Base-by-base conservation (phyloP, 2,113 vertebrate species). In the Cyrtonyx montezumae region DNA sequence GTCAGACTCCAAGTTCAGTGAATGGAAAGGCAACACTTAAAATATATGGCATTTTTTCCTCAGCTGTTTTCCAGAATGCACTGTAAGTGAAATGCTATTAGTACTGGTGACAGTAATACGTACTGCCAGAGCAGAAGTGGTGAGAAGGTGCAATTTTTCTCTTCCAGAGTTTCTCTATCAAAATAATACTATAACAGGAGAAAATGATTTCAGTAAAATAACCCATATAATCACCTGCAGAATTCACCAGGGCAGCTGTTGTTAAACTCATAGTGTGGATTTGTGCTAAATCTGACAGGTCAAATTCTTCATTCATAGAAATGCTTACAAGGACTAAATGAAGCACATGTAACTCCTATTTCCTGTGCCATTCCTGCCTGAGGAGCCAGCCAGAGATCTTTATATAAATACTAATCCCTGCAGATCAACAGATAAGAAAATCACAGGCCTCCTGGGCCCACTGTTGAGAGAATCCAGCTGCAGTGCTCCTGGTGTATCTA, bases 1-100 rank as follows among this genome's bases (percentile, higher is more conserved):
- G 97, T 98, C 81, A 97, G 92, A 91, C 56, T 66, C 17, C 96
- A 97, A 83, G 84, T 46, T 73, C 94, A 96, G 88, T 97, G 91
- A 97, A 74, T 9, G 37, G n/a, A 32, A 36, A 45, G 11, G 12
- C 23, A 81, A 2, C 0, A 1, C 45, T 70, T 67, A 48, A 83
- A 85, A 58, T 25, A n/a, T 10, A 34, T 67, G 2, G 1, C 12
- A 70, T 5, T 3, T 91, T 75, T 68, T 13, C 63, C 70, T 86
- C 42, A 80, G 36, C 22, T 79, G 11, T 84, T 87, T 92, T 77
- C 42, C 66, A 59, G 36, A 83, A 65, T 68, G 40, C 13, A 4
- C 14, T 46, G 28, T 10, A 67, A 63, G 23, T 46, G 55, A 90
- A 56, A n/a, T 68, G 20, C 23, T 85, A 75, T 65, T 65, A 0